Percentiles rank a stretch among this genome's conserved stretches.
These are phyloP conservation scores for Spilosoma lubricipeda DNA, from an alignment of 2,888 invertebrate genomes.

Conservation along the genomic window DNA sequence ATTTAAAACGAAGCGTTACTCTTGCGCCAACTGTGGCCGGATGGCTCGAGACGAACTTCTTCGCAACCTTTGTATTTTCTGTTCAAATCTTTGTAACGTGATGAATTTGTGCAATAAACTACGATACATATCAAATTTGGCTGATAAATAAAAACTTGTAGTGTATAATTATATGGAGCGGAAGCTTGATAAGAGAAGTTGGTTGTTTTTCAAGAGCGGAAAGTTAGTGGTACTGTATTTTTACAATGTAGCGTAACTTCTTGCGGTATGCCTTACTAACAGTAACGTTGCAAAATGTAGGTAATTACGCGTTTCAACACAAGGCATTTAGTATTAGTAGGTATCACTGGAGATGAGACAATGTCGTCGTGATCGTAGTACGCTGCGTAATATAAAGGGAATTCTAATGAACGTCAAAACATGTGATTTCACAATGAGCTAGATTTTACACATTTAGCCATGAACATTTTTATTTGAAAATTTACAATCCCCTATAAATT, in stretches of 20 bases:
- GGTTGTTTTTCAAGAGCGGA: slow-evolving; percentile 66
- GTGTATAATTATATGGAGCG: slow-evolving; percentile 71
- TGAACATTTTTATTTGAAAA: slow-evolving; percentile 59
- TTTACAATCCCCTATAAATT: slow-evolving; percentile 61
- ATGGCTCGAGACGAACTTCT: slow-evolving; percentile 68
- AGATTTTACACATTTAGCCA: slow-evolving; percentile 61
- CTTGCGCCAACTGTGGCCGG: slow-evolving; percentile 83
- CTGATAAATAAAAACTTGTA: slow-evolving; percentile 72
- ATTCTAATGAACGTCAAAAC: slow-evolving; percentile 38
- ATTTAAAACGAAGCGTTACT: slow-evolving; percentile 65
- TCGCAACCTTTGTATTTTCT: slow-evolving; percentile 61
- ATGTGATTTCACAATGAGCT: slow-evolving; percentile 60
- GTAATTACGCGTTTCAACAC: slow-evolving; percentile 53
- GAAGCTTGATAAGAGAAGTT: slow-evolving; percentile 75
- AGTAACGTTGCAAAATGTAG: slow-evolving; percentile 69
- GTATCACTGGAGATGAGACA: slow-evolving; percentile 63
- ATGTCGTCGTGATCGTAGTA: slow-evolving; percentile 46
- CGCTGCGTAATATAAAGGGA: slow-evolving; percentile 41
- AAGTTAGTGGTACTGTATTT: slow-evolving; percentile 79
- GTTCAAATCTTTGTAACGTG: slow-evolving; percentile 68
- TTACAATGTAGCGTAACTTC: slow-evolving; percentile 71
- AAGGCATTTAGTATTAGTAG: slow-evolving; percentile 60
- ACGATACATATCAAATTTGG: slow-evolving; percentile 86
- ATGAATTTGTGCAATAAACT: slow-evolving; percentile 82
- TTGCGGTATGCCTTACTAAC: slow-evolving; percentile 81